Evolutionary conservation across 2,888 invertebrate genomes (phyloP).

Genomic region (Hipparchia semele): DNA sequence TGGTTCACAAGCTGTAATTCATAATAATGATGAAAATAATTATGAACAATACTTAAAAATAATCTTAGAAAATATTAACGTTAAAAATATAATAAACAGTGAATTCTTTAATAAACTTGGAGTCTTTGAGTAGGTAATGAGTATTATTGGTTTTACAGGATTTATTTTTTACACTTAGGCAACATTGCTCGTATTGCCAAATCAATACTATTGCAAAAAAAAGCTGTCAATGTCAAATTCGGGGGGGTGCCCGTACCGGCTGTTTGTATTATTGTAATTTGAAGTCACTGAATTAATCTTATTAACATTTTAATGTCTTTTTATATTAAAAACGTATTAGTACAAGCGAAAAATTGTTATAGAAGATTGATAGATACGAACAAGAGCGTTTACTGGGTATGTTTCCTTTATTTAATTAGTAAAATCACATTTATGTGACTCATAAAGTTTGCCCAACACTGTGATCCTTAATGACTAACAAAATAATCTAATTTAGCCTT

Average conservation of each 20-base stretch:
- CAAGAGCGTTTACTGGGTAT: conserved; percentile 59
- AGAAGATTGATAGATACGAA: conserved; percentile 57
- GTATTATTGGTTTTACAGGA: neutral
- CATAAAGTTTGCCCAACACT: neutral
- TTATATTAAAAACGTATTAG: conserved; percentile 64
- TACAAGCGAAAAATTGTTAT: conserved; percentile 58
- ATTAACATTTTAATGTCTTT: conserved; percentile 57
- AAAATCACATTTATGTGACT: conserved; percentile 9
- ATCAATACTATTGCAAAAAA: conserved; percentile 13
- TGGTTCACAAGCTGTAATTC: neutral
- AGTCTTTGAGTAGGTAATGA: too few species aligned
- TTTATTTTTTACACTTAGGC: conserved; percentile 37
- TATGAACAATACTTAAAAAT: neutral
- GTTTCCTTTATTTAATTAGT: conserved; percentile 45
- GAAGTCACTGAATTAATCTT: conserved; percentile 8
- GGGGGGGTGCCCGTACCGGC: neutral
- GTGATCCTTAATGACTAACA: neutral
- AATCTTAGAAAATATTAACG: neutral
- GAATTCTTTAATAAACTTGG: neutral
- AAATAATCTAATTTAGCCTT: neutral
- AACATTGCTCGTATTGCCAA: conserved; percentile 45
- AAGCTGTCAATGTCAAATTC: conserved; percentile 29
- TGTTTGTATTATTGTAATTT: neutral
- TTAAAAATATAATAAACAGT: neutral
- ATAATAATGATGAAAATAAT: neutral